Evolutionary conservation across 1,140 invertebrate genomes (phyloP).

Genomic region (Eupeodes corollae): DNA sequence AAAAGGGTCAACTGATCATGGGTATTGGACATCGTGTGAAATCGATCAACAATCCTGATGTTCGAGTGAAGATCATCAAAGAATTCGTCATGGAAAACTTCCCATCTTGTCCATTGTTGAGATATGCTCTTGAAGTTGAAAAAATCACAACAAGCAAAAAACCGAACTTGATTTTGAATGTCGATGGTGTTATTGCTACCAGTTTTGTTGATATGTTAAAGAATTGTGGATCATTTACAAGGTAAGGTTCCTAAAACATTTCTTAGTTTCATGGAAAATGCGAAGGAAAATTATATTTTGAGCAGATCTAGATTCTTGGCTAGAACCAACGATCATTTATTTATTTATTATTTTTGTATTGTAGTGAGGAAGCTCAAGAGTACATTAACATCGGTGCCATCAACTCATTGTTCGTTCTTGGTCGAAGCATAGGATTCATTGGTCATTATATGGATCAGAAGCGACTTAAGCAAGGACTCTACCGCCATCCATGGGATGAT

Average conservation of each 20-base stretch:
- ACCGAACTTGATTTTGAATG: constrained; percentile 97
- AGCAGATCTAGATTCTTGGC: not conserved
- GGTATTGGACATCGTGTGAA: constrained; percentile 98
- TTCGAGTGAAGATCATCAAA: constrained; percentile 91
- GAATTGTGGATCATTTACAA: constrained; percentile 85
- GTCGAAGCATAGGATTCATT: constrained; percentile 96
- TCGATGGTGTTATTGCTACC: constrained; percentile 95
- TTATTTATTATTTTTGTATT: constrained; percentile 10
- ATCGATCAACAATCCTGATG: constrained; percentile 98
- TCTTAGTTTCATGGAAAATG: not conserved
- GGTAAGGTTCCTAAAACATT: constrained; percentile 38
- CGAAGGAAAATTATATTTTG: not conserved
- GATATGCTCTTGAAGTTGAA: constrained; percentile 95
- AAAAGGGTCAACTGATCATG: constrained; percentile 96
- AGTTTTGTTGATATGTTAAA: constrained; percentile 94
- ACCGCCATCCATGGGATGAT: constrained; percentile 99
- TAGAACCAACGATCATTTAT: not conserved
- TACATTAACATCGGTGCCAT: constrained; percentile 97
- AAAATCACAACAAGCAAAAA: constrained; percentile 99
- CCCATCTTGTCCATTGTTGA: constrained; percentile 80
- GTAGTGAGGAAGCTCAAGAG: constrained; percentile 91
- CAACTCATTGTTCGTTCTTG: constrained; percentile 96
- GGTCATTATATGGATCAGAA: constrained; percentile 99
- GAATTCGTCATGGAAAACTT: constrained; percentile 92
- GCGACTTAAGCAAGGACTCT: constrained; percentile 94